These are phyloP conservation scores for Acrobasis consociella DNA, from an alignment of 2,888 invertebrate species.

Conservation along the genomic window DNA sequence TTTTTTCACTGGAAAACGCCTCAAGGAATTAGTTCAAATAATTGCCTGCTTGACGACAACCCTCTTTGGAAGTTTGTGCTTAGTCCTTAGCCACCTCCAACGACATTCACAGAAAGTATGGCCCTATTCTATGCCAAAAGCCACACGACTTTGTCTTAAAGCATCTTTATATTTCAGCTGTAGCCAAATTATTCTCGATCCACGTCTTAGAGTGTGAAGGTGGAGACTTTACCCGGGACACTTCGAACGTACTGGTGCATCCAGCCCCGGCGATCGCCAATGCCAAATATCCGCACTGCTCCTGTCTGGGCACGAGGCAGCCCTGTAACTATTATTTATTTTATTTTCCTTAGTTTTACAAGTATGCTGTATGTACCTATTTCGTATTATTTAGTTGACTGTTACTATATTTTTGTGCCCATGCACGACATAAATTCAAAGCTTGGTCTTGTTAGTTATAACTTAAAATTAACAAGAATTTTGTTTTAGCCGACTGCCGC, in stretches of 20 bases:
- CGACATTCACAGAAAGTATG: too few relatives aligned
- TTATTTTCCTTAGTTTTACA: background rate
- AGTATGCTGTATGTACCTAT: background rate
- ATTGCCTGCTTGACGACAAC: too few relatives aligned
- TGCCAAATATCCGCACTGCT: slow-evolving; percentile 50
- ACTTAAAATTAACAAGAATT: background rate
- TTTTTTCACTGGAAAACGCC: too few relatives aligned
- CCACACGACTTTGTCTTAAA: too few relatives aligned
- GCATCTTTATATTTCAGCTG: slow-evolving; percentile 57
- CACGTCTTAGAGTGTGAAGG: slow-evolving; percentile 84
- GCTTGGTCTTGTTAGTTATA: too few relatives aligned
- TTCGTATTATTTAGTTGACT: background rate
- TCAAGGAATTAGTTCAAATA: too few relatives aligned
- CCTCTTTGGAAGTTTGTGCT: too few relatives aligned
- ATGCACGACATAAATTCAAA: too few relatives aligned
- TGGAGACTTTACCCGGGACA: slow-evolving; percentile 80
- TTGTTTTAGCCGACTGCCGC: slow-evolving; percentile 64
- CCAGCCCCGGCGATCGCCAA: slow-evolving; percentile 44
- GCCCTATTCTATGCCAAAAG: too few relatives aligned
- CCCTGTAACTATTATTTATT: slow-evolving; percentile 45
- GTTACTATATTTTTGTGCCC: background rate
- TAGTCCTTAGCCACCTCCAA: too few relatives aligned
- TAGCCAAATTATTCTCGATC: slow-evolving; percentile 83
- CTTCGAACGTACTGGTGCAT: slow-evolving; percentile 55
- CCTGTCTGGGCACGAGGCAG: slow-evolving; percentile 54